phyloP scores from a whole-genome alignment of 2,888 invertebrate genomes.

The Napeogenes inachia region DNA sequence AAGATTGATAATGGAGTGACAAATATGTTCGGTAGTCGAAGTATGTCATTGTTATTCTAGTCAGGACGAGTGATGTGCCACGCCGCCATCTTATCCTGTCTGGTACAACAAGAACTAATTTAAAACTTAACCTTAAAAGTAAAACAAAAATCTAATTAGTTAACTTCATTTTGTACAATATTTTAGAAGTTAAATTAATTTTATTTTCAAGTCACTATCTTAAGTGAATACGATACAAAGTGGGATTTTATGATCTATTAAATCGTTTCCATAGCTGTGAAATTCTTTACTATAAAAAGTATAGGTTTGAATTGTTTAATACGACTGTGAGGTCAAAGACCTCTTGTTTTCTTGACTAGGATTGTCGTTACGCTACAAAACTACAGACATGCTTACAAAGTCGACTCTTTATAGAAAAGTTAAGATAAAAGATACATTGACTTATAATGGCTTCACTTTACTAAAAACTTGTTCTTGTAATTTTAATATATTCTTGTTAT shows the following conservation, averaged over 20 bases:
- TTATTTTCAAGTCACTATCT: no score
- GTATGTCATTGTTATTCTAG: conserved; percentile 2
- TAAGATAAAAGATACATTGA: no score
- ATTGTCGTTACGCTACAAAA: not conserved
- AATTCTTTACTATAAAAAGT: not conserved
- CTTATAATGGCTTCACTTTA: no score
- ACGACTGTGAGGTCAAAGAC: conserved; percentile 1
- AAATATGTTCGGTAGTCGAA: not conserved
- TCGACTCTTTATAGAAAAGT: no score
- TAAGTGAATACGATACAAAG: no score
- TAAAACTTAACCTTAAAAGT: not conserved
- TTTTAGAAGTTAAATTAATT: no score
- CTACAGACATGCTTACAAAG: not conserved
- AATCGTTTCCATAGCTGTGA: not conserved
- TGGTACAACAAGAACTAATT: not conserved
- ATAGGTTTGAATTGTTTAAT: not conserved
- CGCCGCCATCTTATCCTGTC: conserved; percentile 2
- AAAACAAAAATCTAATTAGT: not conserved
- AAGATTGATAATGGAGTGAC: not conserved
- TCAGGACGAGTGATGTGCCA: conserved; percentile 4
- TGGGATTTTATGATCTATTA: not conserved
- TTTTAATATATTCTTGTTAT: no score
- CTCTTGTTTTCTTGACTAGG: not conserved
- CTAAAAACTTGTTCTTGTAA: no score
- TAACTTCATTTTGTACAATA: no score